Evolutionary conservation across 92 coral and sea anemone species (phyloP).

Genomic region (Heliopora coerulea): DNA sequence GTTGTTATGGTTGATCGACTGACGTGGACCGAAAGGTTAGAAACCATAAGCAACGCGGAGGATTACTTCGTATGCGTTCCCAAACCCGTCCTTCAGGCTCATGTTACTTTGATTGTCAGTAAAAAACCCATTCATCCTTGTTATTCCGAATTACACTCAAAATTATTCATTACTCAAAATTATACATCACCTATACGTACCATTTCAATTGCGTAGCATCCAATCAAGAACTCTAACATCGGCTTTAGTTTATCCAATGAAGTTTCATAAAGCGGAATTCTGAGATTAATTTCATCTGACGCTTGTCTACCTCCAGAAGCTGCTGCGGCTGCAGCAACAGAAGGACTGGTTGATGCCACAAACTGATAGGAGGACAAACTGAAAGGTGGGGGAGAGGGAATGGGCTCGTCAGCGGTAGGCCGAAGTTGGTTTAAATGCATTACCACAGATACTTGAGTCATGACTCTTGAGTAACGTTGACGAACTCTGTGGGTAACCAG

Average conservation of each 20-base stretch:
- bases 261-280: conserved; percentile 76
- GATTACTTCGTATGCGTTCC: too few relatives aligned
- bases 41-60: too few relatives aligned
- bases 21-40: too few relatives aligned
- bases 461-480: conserved; percentile 45
- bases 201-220: conserved; percentile 92
- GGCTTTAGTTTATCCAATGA: conserved; percentile 61
- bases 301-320: conserved; percentile 99
- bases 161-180: too few relatives aligned
- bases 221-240: conserved; percentile 85
- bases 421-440: conserved; percentile 83
- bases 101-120: too few relatives aligned
- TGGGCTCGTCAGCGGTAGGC: conserved; percentile 67
- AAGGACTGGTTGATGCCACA: conserved; percentile 84
- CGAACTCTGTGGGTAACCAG: conserved; percentile 61
- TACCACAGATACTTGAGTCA: conserved; percentile 59
- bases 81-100: too few relatives aligned
- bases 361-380: conserved; percentile 92
- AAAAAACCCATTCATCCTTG: too few relatives aligned
- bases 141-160: too few relatives aligned
- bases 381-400: conserved; percentile 96
- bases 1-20: too few relatives aligned
- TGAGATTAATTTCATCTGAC: conserved; percentile 86
- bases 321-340: conserved; percentile 95
- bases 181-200: too few relatives aligned